Evolutionary conservation across 2,888 invertebrate genomes (phyloP), one percentile per base, ranked within the genome.

Genomic region (Schrankia costaestrigalis): DNA sequence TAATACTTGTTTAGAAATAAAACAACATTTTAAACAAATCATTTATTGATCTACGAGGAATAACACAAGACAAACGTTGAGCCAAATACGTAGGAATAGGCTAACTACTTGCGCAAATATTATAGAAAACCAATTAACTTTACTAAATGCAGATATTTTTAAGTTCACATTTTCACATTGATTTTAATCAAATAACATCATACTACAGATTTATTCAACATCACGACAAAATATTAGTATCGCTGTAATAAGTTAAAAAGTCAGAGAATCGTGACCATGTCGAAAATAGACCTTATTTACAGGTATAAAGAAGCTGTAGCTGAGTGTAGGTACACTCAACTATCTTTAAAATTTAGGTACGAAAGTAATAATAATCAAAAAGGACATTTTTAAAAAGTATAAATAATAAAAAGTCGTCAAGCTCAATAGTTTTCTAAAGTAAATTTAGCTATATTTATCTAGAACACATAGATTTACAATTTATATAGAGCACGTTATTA

Each of bases 61-160:
- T 49, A 47, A 52, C 42, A 49, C 31, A 52, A 54, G 44, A 40
- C 43, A 49, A n/a, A 54, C 34, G 41, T 55, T 15, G 45, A 40
- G 46, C 49, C 46, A 41, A 51, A 42, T 46, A 26, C 22, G 29
- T 28, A 27, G 27, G 36, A 50, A 28, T 26, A 26, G 39, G 35
- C 32, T 17, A 35, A 38, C 33, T 44, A 54, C 42, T 37, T 36
- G 35, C 31, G 32, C 13, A 28, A 15, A 31, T 32, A 44, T 41
- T 26, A n/a, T 30, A 25, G 31, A 36, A 47, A 31, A 26, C 31
- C 35, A 45, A 27, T 17, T 25, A 28, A 26, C 11, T 33, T 36
- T 35, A 47, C 38, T 47, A 57, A 57, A 55, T 57, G 57, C 55
- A 57, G 36, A 42, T 35, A 39, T 42, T 46, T 42, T 44, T 41